phyloP scores from a whole-genome alignment of 2,888 invertebrate genomes.

The Drosophila putrida region DNA sequence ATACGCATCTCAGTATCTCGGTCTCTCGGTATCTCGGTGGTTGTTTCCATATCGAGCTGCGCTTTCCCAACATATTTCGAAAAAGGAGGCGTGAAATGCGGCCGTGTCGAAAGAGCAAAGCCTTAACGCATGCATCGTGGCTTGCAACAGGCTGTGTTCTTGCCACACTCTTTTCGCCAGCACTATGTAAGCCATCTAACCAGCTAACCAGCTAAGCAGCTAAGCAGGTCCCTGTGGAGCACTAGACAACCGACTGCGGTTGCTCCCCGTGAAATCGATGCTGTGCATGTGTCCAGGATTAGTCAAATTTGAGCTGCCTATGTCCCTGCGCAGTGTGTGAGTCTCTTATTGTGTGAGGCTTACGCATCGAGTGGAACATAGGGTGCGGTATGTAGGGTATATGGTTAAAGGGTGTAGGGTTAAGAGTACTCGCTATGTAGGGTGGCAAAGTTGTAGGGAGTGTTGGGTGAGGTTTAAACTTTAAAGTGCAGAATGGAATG shows the following conservation, averaged over 20 bases:
- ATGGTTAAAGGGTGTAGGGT: neutral
- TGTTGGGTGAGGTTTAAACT: no score
- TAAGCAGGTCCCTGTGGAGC: conserved; percentile 49
- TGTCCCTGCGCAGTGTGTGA: neutral
- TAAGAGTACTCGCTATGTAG: neutral
- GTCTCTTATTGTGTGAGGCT: conserved; percentile 9
- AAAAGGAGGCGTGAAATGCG: conserved; percentile 79
- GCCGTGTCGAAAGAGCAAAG: conserved; percentile 69
- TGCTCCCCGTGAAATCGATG: conserved; percentile 69
- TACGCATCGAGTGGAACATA: neutral
- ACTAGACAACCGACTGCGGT: conserved; percentile 46
- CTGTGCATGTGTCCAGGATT: conserved; percentile 62
- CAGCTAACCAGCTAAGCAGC: conserved; percentile 1
- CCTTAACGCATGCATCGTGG: conserved; percentile 25
- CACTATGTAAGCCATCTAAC: conserved; percentile 5
- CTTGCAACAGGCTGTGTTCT: conserved; percentile 12
- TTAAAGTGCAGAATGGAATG: no score
- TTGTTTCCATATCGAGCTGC: conserved; percentile 40
- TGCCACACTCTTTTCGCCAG: neutral
- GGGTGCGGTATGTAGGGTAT: neutral
- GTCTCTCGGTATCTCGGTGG: conserved; percentile 45
- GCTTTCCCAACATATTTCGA: conserved; percentile 45
- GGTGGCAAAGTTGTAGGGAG: no score
- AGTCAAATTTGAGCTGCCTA: conserved; percentile 46
- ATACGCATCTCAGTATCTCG: conserved; percentile 26